Evolutionary conservation across 2,113 vertebrate species (phyloP).

Genomic region (Oostethus manadensis): DNA sequence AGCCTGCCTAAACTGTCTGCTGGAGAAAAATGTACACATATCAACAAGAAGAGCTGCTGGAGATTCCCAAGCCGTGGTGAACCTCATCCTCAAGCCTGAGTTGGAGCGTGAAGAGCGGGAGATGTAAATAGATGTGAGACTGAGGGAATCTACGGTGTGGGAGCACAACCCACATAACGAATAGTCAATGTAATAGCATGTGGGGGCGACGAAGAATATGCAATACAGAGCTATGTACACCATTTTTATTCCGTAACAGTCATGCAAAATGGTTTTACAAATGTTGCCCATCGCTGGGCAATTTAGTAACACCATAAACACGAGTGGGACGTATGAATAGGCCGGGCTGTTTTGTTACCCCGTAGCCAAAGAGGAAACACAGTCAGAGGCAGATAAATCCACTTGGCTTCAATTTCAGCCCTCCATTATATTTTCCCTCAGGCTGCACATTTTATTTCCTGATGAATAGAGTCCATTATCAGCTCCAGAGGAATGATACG

Average conservation of each 20-base stretch:
- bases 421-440: constrained; percentile 30
- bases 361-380: not conserved
- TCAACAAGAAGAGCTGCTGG: constrained; percentile 17
- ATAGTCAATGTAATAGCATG: constrained; percentile 60
- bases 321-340: constrained; percentile 9
- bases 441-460: constrained; percentile 35
- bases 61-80: not conserved
- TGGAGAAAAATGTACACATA: constrained; percentile 12
- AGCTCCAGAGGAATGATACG: constrained; percentile 6
- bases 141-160: constrained; percentile 47
- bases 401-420: constrained; percentile 10
- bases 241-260: constrained; percentile 41
- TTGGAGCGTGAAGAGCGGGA: constrained; percentile 33
- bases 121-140: constrained; percentile 63
- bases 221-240: constrained; percentile 22
- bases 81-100: constrained; percentile 20
- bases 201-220: constrained; percentile 39
- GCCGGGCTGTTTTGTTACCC: constrained; percentile 2
- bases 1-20: not conserved
- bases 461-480: constrained; percentile 22
- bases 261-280: constrained; percentile 29
- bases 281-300: constrained; percentile 35
- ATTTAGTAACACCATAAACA: constrained; percentile 36
- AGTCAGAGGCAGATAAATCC: constrained; percentile 15
- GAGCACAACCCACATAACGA: constrained; percentile 51